These are phyloP conservation scores for Girardia tigrina DNA, from an alignment of 2,888 invertebrate genomes.

Conservation along the genomic window DNA sequence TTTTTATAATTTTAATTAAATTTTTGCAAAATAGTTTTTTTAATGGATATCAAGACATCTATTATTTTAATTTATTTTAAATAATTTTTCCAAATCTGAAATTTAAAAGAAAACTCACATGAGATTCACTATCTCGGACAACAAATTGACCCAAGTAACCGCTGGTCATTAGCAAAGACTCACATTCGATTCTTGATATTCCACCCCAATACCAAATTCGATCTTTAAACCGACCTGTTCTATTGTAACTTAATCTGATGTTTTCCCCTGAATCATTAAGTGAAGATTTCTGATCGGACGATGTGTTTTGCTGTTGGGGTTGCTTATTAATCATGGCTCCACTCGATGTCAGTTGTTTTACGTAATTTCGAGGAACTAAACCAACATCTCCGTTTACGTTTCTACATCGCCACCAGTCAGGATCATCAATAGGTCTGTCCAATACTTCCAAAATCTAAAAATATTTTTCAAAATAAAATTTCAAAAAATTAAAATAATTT, in stretches of 20 bases:
- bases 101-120: conserved; percentile 72
- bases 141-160: conserved; percentile 96
- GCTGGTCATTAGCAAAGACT: conserved; percentile 78
- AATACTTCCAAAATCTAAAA: conserved; percentile 57
- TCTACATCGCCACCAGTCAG: conserved; percentile 93
- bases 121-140: conserved; percentile 94
- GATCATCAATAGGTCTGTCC: conserved; percentile 86
- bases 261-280: conserved; percentile 16
- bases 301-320: neutral
- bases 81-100: too few species aligned
- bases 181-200: conserved; percentile 86
- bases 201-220: conserved; percentile 86
- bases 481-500: too few species aligned
- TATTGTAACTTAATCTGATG: conserved; percentile 24
- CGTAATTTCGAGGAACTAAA: conserved; percentile 65
- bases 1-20: too few species aligned
- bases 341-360: conserved; percentile 42
- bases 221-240: conserved; percentile 29
- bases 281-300: neutral
- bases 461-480: too few species aligned
- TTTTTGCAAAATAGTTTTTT: too few species aligned
- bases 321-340: neutral
- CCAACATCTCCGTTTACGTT: conserved; percentile 82
- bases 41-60: too few species aligned
- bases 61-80: too few species aligned